These are phyloP conservation scores for Casuarius casuarius DNA, from an alignment of 2,113 vertebrate genomes.

Conservation along the genomic window DNA sequence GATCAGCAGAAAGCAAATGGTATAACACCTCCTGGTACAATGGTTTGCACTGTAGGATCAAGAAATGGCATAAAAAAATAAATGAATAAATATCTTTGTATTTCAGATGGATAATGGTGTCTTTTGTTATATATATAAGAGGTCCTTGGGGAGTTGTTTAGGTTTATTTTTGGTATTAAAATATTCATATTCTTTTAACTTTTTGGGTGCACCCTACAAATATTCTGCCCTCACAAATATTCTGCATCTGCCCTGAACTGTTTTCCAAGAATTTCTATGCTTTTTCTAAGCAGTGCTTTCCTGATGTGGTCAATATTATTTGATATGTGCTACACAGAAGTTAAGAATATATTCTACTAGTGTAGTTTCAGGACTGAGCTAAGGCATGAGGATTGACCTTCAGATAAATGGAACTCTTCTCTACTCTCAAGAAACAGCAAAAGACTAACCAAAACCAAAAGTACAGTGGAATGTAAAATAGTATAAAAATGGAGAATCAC, in stretches of 20 bases:
- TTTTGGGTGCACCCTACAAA: background rate
- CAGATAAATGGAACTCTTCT: background rate
- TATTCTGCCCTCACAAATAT: background rate
- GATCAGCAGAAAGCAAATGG: background rate
- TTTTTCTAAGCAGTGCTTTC: background rate
- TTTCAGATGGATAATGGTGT: background rate
- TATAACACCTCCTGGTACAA: background rate
- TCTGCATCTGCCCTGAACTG: background rate
- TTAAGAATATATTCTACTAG: background rate
- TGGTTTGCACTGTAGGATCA: background rate
- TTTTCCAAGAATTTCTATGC: background rate
- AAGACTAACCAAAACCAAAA: background rate
- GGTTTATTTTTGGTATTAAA: background rate
- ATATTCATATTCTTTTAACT: background rate
- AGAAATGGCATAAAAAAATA: background rate
- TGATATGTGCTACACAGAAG: background rate
- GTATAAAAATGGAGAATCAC: background rate
- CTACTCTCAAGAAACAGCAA: background rate
- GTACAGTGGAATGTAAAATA: background rate
- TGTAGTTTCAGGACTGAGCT: background rate
- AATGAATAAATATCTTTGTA: background rate
- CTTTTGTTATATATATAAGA: background rate
- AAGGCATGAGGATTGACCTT: background rate
- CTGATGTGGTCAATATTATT: background rate
- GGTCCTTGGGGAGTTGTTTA: background rate